Base-by-base conservation (phyloP, 64 coral and sea anemone genomes). In the Pocillopora damicornis region DNA sequence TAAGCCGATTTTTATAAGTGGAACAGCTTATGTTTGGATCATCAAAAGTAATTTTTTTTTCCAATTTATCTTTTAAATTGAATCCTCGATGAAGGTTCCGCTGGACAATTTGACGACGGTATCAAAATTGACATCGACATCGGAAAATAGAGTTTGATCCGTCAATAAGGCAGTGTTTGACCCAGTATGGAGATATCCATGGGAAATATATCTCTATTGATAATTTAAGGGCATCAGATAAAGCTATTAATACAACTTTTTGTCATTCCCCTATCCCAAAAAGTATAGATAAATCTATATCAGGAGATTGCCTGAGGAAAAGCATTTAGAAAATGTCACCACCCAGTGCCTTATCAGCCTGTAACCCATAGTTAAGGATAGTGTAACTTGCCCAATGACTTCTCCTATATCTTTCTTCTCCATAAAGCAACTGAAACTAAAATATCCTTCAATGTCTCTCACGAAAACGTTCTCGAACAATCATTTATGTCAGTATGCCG, bases 1-100 rank as follows among this genome's bases (percentile, higher is more conserved):
- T 85, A 85, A 85, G 81, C 81, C 81, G 81, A 73, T 85, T 85
- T 85, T 26, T 10, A 61, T 67, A 68, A 85, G 81, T 85, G 81
- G 81, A 51, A 51, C 42, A 51, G 42, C 42, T 73, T 42, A 58
- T 35, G 79, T 63, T 81, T 13, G 63, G 30, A 35, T 22, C 20
- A 72, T 85, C 81, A 37, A 57, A 72, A 85, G 71, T 42, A 67
- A 83, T 83, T 83, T 66, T 62, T 10, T 83, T 61, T 66, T 83
- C 45, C 25, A 37, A 62, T 62, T 67, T 63, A 45, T 83, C 67
- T 83, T 58, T 22, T 45, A 51, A 51, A 51, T 5, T n/a, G 61
- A 83, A 67, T 83, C 36, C 20, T 61, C 25, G 14, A 20, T 42
- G 61, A 62, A 81, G 79, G 23, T 34, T 15, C 42, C 38, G 62